phyloP scores from a whole-genome alignment of 2,888 invertebrate species.

The Lasioglossum oenotherae region DNA sequence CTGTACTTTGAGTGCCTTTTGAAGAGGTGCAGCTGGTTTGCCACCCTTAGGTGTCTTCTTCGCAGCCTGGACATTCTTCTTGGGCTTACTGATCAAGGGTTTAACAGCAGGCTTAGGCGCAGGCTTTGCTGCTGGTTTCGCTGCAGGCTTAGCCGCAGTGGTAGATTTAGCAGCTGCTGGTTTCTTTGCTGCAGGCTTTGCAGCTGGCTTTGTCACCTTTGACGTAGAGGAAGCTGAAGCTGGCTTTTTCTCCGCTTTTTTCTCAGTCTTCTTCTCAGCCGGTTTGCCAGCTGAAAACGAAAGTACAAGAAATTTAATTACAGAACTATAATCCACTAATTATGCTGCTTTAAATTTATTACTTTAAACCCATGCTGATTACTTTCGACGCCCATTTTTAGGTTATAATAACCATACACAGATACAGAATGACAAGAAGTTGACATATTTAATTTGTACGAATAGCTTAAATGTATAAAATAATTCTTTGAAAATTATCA shows the following conservation, averaged over 20 bases:
- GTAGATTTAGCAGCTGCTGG: constrained; percentile 81
- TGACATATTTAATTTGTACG: not conserved
- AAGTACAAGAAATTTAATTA: not conserved
- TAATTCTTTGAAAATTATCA: not conserved
- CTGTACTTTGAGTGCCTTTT: constrained; percentile 93
- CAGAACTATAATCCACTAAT: not conserved
- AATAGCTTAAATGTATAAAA: not conserved
- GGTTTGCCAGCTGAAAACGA: constrained; percentile 78
- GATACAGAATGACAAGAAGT: not conserved
- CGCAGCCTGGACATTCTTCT: constrained; percentile 85
- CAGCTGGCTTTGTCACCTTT: constrained; percentile 82
- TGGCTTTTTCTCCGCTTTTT: constrained; percentile 87
- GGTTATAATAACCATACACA: constrained; percentile 29
- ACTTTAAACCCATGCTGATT: not conserved
- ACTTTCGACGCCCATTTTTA: not conserved
- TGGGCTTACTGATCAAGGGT: constrained; percentile 83
- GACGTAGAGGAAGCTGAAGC: constrained; percentile 82
- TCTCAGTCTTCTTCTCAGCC: constrained; percentile 82
- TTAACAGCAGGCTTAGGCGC: constrained; percentile 78
- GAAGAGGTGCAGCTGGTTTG: constrained; percentile 86
- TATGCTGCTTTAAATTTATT: not conserved
- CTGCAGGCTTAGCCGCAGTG: constrained; percentile 82
- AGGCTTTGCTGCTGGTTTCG: constrained; percentile 77
- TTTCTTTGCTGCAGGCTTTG: constrained; percentile 83
- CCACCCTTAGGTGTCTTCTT: constrained; percentile 84